Conservation (phyloP, 2,797 vertebrate species). For the Apodemus agrarius region DNA sequence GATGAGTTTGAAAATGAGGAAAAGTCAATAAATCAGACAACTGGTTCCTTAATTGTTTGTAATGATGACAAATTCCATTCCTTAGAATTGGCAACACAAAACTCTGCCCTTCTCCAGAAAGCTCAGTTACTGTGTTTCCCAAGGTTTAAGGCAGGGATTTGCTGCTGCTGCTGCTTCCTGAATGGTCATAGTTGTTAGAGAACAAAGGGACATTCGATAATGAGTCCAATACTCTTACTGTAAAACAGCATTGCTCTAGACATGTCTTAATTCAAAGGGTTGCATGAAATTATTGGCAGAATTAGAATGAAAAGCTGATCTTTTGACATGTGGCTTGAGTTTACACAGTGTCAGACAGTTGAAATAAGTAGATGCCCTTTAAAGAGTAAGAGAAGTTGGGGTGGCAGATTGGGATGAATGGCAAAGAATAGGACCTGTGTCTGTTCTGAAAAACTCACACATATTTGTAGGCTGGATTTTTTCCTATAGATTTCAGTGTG, state of each 20-base stretch:
- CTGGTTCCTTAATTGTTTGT: slow-evolving; percentile 39
- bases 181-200: background rate
- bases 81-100: background rate
- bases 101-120: background rate
- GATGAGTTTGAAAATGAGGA: background rate
- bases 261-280: background rate
- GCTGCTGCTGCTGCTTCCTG: background rate
- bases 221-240: background rate
- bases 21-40: slow-evolving; percentile 18
- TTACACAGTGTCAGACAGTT: background rate
- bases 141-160: slow-evolving; percentile 7
- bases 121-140: background rate
- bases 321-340: background rate
- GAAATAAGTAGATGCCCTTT: background rate
- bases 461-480: background rate
- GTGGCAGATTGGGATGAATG: background rate
- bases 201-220: background rate
- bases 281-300: background rate
- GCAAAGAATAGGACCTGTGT: background rate
- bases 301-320: background rate
- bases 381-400: background rate
- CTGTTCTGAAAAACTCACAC: background rate
- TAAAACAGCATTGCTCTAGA: background rate
- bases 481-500: background rate
- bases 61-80: slow-evolving; percentile 48